Evolutionary conservation across 2,888 invertebrate genomes (phyloP).

Genomic region (Cacoxenus indagator): DNA sequence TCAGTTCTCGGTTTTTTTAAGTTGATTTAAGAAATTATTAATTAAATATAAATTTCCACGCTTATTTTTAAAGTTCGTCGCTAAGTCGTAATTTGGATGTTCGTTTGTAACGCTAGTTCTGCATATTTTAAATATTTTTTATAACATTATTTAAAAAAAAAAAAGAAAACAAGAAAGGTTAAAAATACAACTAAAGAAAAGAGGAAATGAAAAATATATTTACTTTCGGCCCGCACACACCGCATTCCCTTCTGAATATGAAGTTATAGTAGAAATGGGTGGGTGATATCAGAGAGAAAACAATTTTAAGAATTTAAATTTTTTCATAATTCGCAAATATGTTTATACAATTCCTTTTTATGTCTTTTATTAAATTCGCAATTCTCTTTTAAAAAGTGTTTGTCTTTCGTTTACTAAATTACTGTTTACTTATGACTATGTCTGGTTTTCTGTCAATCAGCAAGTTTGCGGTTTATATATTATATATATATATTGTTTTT

Average conservation of each 20-base stretch:
- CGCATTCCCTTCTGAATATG: too few relatives aligned
- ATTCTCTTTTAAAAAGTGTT: slow-evolving; percentile 43
- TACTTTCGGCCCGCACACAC: too few relatives aligned
- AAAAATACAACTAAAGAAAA: slow-evolving; percentile 4
- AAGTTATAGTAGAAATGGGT: too few relatives aligned
- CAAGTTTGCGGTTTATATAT: slow-evolving; percentile 39
- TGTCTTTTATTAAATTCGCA: slow-evolving; percentile 47
- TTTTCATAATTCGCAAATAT: slow-evolving; percentile 34
- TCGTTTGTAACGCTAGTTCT: slow-evolving; percentile 51
- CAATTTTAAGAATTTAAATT: slow-evolving; percentile 5
- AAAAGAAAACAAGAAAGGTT: slow-evolving; percentile 32
- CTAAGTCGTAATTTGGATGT: slow-evolving; percentile 48
- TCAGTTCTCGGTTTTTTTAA: slow-evolving; percentile 34
- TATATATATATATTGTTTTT: slow-evolving; percentile 45
- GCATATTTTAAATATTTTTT: slow-evolving; percentile 32
- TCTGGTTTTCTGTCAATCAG: slow-evolving; percentile 46
- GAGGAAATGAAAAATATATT: too few relatives aligned
- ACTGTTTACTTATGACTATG: slow-evolving; percentile 61
- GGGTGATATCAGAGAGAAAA: not conserved
- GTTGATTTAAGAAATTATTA: slow-evolving; percentile 35
- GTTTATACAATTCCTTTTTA: slow-evolving; percentile 23
- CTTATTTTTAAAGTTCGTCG: slow-evolving; percentile 51
- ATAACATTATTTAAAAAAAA: slow-evolving; percentile 49
- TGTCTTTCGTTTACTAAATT: slow-evolving; percentile 50
- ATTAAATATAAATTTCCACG: slow-evolving; percentile 41